A percentile compares a stretch with the other conserved stretches of the same genome.
Evolutionary conservation across 1,140 invertebrate species (phyloP).

Genomic region (Thaumetopoea pityocampa): DNA sequence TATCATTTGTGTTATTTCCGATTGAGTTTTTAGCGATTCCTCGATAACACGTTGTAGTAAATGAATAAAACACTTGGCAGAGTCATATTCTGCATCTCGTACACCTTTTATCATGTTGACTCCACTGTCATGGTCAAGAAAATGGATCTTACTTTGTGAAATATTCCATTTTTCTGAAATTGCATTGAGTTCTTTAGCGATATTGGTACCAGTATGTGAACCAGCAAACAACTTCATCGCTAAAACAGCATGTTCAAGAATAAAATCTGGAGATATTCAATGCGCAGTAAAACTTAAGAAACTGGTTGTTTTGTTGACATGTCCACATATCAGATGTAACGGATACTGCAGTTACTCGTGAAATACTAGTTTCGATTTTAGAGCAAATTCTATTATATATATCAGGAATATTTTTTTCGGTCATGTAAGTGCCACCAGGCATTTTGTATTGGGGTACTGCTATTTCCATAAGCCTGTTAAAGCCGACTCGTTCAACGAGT

Average conservation of each 20-base stretch:
- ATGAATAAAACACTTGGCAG: slow-evolving; percentile 37
- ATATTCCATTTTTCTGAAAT: slow-evolving; percentile 29
- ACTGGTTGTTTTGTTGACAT: slow-evolving; percentile 29
- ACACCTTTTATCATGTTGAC: slow-evolving; percentile 37
- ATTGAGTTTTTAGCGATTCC: slow-evolving; percentile 28
- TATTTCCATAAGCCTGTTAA: slow-evolving; percentile 23
- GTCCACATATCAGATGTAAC: slow-evolving; percentile 40
- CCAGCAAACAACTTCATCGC: slow-evolving; percentile 32
- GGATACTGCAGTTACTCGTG: slow-evolving; percentile 26
- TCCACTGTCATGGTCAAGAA: slow-evolving; percentile 30
- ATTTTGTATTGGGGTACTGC: slow-evolving; percentile 29
- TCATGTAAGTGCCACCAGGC: slow-evolving; percentile 31
- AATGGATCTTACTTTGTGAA: slow-evolving; percentile 26
- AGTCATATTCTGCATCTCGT: slow-evolving; percentile 28
- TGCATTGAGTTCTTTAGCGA: slow-evolving; percentile 26
- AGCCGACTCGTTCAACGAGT: slow-evolving; percentile 27
- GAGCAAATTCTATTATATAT: slow-evolving; percentile 29
- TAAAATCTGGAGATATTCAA: slow-evolving; percentile 31
- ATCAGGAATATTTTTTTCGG: slow-evolving; percentile 27
- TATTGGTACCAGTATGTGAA: slow-evolving; percentile 30
- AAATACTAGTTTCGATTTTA: slow-evolving; percentile 31
- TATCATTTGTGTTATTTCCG: slow-evolving; percentile 25
- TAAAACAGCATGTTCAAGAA: slow-evolving; percentile 31
- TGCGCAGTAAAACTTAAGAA: slow-evolving; percentile 43
- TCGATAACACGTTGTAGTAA: slow-evolving; percentile 27